Base-by-base conservation (phyloP, 1,140 invertebrate species). In the Drosophila yakuba region DNA sequence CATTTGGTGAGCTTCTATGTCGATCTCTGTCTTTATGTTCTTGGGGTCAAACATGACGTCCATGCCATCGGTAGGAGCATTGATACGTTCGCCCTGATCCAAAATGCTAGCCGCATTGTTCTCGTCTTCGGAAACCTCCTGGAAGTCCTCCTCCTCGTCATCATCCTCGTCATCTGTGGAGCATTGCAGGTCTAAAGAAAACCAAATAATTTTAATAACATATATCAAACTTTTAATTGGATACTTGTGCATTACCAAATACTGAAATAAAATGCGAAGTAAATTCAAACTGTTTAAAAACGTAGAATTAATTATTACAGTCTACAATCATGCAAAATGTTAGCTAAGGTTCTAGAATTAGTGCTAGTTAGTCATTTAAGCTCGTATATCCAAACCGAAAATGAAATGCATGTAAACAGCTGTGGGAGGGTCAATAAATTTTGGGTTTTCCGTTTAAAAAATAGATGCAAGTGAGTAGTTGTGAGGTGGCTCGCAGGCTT, bases 101-200 rank as follows among this genome's bases (percentile, higher is more conserved):
- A 94, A 92, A 64, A 94, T 94, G 23, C 92, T 81, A 10, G 93
- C 83, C 12, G 93, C 93, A 17, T 91, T 91, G 28, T 93, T 93
- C 60, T 95, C 94, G 55, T 95, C 94, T 15, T 94, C 93, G 25
- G 93, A 93, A 2, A 95, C 94, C 79, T 95, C 95, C 78, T 95
- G 95, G 60, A 95, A 94, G 85, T 96, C 95, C 68, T 96, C 95
- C 71, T 95, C 95, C 78, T 96, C 95, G 60, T 86, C 83, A 23
- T 88, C 84, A 17, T 88, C 83, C 60, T 96, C 95, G 61, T 95
- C 95, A 79, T 96, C 95, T 47, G 95, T 96, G 2, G 95, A 96
- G 83, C 95, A 96, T 92, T 96, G 95, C 47, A 96, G 91, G 93
- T 96, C 95, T 95, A 91, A 50, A 10, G 12, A 41, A 11, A 39